Percentiles rank a stretch among this genome's conserved stretches.
phyloP scores from a whole-genome alignment of 2,888 invertebrate species.

The Gisinianus flammeolus region DNA sequence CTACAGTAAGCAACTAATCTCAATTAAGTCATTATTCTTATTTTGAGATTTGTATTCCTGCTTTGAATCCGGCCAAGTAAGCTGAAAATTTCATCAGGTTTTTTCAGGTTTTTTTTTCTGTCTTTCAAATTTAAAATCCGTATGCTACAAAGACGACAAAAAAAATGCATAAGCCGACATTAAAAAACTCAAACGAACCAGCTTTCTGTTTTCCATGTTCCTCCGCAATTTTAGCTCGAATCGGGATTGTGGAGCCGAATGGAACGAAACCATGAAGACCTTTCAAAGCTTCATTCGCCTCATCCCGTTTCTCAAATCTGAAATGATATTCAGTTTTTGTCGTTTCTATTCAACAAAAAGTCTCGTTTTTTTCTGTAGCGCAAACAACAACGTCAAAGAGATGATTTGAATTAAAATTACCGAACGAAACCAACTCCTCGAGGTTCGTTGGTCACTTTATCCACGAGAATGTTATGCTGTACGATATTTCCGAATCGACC shows the following conservation, averaged over 20 bases:
- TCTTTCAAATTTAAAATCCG: too few species aligned
- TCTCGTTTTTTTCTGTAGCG: not conserved
- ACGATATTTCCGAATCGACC: constrained; percentile 88
- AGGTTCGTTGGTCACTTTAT: constrained; percentile 85
- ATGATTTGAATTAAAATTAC: constrained; percentile 67
- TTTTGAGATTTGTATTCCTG: constrained; percentile 66
- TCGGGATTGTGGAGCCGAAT: constrained; percentile 80
- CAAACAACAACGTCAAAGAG: not conserved
- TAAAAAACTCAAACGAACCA: too few species aligned
- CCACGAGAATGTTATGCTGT: constrained; percentile 87
- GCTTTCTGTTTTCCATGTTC: constrained; percentile 85
- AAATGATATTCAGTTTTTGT: not conserved
- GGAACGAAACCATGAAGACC: constrained; percentile 79
- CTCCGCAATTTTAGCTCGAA: constrained; percentile 84
- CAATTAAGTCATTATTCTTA: too few species aligned
- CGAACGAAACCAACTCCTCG: constrained; percentile 92
- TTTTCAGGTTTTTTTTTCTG: too few species aligned
- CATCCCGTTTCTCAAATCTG: constrained; percentile 84
- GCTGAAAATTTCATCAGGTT: constrained; percentile 63
- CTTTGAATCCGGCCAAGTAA: constrained; percentile 74
- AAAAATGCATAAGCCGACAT: too few species aligned
- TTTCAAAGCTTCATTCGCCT: constrained; percentile 88
- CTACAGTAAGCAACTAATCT: too few species aligned
- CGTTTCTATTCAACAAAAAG: not conserved
- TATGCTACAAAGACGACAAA: too few species aligned